phyloP scores from a whole-genome alignment of 2,888 invertebrate species.

The Ethmia dodecea region DNA sequence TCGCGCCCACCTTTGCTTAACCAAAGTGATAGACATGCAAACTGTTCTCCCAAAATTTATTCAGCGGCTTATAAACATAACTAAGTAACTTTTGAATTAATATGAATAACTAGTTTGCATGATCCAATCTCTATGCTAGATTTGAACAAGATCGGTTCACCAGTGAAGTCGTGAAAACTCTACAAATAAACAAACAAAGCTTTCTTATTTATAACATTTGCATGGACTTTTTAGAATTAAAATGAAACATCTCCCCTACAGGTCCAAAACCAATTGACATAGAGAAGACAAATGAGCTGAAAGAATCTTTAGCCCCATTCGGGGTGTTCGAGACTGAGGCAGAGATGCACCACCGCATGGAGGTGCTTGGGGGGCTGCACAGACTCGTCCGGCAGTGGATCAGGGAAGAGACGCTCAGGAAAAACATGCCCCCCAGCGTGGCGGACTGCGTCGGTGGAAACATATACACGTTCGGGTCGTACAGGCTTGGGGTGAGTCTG shows the following conservation, averaged over 20 bases:
- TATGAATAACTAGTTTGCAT: too few species aligned
- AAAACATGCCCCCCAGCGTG: slow-evolving; percentile 94
- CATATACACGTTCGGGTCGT: slow-evolving; percentile 99
- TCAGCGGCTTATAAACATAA: too few species aligned
- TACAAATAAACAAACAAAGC: too few species aligned
- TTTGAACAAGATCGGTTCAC: too few species aligned
- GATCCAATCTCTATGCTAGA: too few species aligned
- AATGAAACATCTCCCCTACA: slow-evolving; percentile 33
- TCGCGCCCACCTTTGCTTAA: too few species aligned
- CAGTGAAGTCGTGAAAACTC: too few species aligned
- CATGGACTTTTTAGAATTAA: too few species aligned
- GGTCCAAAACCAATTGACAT: slow-evolving; percentile 88
- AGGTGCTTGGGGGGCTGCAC: slow-evolving; percentile 90
- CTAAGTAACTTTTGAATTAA: too few species aligned
- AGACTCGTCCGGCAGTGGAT: slow-evolving; percentile 97
- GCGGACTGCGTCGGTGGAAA: slow-evolving; percentile 97
- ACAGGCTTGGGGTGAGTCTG: slow-evolving; percentile 88
- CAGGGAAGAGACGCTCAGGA: slow-evolving; percentile 88
- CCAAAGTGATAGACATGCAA: too few species aligned
- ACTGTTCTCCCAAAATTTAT: too few species aligned
- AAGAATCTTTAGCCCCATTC: slow-evolving; percentile 86
- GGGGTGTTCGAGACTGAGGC: slow-evolving; percentile 94
- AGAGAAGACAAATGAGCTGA: slow-evolving; percentile 86
- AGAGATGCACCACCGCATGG: slow-evolving; percentile 93
- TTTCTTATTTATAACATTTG: too few species aligned